Percentiles rank a stretch among this genome's conserved stretches.
Evolutionary conservation across 1,140 invertebrate genomes (phyloP).

Genomic region (Cydia pomonella): DNA sequence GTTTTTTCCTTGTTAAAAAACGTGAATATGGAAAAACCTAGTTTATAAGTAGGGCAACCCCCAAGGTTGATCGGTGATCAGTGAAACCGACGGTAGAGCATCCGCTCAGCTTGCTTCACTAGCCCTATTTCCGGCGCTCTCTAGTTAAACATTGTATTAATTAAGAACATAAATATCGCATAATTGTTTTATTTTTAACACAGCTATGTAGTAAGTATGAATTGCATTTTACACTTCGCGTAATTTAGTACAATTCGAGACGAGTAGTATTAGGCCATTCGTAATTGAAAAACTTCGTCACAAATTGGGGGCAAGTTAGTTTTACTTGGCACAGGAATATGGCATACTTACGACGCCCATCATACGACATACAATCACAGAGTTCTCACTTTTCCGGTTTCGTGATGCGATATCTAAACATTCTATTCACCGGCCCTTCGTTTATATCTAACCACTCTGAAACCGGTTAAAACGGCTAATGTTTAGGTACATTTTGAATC

Average conservation of each 20-base stretch:
- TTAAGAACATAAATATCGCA: not conserved
- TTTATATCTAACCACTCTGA: not conserved
- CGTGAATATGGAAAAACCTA: conserved; percentile 27
- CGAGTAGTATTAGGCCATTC: not conserved
- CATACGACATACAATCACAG: not conserved
- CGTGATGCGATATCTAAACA: conserved; percentile 9
- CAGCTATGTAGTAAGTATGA: too few relatives aligned
- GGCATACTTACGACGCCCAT: conserved; percentile 3
- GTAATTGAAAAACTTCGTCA: too few relatives aligned
- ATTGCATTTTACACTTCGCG: too few relatives aligned
- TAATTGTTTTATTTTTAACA: not conserved
- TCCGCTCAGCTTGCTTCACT: conserved; percentile 63
- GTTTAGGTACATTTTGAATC: not conserved
- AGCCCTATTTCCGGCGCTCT: conserved; percentile 44
- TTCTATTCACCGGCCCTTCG: conserved; percentile 3
- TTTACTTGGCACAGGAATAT: not conserved
- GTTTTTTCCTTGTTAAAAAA: not conserved
- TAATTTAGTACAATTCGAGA: not conserved
- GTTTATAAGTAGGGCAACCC: conserved; percentile 59
- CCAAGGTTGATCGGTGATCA: conserved; percentile 62
- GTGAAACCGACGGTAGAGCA: conserved; percentile 65
- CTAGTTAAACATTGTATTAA: conserved; percentile 6
- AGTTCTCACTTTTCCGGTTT: conserved; percentile 1
- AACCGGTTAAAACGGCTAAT: conserved; percentile 6
- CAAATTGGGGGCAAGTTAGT: too few relatives aligned